phyloP scores from a whole-genome alignment of 2,888 invertebrate species.

The Ernsta delagoae region DNA sequence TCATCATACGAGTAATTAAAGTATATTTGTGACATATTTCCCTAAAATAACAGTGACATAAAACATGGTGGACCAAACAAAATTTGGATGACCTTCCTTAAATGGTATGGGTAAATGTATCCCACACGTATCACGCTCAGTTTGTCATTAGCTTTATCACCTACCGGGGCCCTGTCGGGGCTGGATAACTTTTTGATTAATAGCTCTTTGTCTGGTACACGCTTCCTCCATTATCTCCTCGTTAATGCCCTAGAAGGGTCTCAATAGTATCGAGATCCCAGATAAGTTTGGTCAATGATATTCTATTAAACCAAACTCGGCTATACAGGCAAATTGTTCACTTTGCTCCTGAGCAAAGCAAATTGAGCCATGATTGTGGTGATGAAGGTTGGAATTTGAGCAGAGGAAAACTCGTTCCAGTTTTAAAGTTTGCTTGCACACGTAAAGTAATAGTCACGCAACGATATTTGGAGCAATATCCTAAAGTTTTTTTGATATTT shows the following conservation, averaged over 20 bases:
- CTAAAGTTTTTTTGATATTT: too few species aligned
- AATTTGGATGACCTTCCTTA: too few species aligned
- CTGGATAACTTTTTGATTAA: slow-evolving; percentile 30
- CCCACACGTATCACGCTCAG: slow-evolving; percentile 6
- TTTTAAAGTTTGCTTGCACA: slow-evolving; percentile 3
- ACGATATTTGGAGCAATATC: too few species aligned
- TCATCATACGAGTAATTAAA: too few species aligned
- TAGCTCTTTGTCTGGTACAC: slow-evolving; percentile 27
- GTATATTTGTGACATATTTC: too few species aligned
- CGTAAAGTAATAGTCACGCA: not conserved
- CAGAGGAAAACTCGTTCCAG: not conserved
- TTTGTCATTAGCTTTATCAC: slow-evolving; percentile 12
- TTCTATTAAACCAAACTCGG: slow-evolving; percentile 10
- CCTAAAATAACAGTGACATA: too few species aligned
- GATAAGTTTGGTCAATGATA: slow-evolving; percentile 21
- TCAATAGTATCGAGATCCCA: slow-evolving; percentile 13
- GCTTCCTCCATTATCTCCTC: slow-evolving; percentile 28
- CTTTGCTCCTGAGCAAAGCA: not conserved
- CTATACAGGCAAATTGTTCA: not conserved
- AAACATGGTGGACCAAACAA: too few species aligned
- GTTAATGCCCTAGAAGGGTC: slow-evolving; percentile 26
- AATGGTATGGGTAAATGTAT: not conserved
- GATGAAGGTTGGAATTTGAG: not conserved
- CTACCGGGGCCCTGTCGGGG: not conserved
- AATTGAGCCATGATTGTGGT: not conserved